These are phyloP conservation scores for Bedellia somnulentella DNA, from an alignment of 2,888 invertebrate species.

Conservation along the genomic window DNA sequence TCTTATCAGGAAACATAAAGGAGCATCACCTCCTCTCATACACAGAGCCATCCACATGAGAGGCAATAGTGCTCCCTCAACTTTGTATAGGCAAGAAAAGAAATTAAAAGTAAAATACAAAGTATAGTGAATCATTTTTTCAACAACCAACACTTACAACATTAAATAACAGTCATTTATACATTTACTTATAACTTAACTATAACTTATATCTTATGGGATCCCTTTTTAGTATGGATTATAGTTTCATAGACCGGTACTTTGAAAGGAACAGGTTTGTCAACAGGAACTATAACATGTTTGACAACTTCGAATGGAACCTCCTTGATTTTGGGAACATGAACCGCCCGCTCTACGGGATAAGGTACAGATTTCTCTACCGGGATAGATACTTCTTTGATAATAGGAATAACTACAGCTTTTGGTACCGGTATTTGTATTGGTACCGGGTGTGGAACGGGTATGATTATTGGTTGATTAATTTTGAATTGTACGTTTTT, in stretches of 20 bases:
- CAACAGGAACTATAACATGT: conserved; percentile 68
- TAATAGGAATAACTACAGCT: conserved; percentile 68
- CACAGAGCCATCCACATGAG: too few relatives aligned
- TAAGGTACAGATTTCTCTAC: conserved; percentile 74
- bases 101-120: too few relatives aligned
- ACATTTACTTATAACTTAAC: not conserved
- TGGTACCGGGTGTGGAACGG: conserved; percentile 67
- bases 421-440: conserved; percentile 70
- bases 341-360: conserved; percentile 67
- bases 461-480: conserved; percentile 58
- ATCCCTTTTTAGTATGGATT: conserved; percentile 68
- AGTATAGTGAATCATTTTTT: too few relatives aligned
- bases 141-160: too few relatives aligned
- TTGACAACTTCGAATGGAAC: conserved; percentile 71
- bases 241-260: conserved; percentile 73
- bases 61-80: too few relatives aligned
- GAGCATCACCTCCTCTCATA: too few relatives aligned
- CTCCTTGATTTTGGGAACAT: conserved; percentile 68
- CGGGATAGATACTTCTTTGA: conserved; percentile 69
- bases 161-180: too few relatives aligned
- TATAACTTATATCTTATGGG: conserved; percentile 30
- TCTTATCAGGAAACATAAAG: too few relatives aligned
- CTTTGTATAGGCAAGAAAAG: too few relatives aligned
- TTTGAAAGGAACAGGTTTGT: conserved; percentile 70
- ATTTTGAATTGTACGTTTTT: conserved; percentile 65